A percentile compares a stretch with the other conserved stretches of the same genome.
Conservation (phyloP, 2,113 vertebrate genomes). For the Naja naja region DNA sequence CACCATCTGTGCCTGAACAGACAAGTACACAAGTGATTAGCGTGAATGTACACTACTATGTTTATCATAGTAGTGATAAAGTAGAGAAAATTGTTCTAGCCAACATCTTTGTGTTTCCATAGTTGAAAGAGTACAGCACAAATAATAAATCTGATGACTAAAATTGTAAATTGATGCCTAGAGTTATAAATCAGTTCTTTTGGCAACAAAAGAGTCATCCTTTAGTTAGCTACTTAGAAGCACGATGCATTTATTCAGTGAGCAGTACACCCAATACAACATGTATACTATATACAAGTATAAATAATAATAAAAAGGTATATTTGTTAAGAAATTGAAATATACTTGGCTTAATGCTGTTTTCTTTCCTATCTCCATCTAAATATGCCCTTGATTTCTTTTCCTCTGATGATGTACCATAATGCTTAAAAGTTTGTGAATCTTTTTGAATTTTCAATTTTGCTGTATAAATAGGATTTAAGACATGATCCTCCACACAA, state of each 20-base stretch:
- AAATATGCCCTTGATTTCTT: neutral
- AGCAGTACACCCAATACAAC: neutral
- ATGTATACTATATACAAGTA: neutral
- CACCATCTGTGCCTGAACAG: neutral
- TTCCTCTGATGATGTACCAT: neutral
- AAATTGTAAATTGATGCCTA: neutral
- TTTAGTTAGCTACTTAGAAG: neutral
- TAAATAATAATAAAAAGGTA: neutral
- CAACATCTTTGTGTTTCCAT: neutral
- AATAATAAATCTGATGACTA: neutral
- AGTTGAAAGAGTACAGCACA: neutral
- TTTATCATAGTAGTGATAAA: no score
- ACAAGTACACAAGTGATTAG: neutral
- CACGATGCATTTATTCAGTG: neutral
- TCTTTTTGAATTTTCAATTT: neutral
- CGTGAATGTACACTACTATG: neutral
- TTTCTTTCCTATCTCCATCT: neutral
- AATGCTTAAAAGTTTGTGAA: neutral
- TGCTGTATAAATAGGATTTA: neutral
- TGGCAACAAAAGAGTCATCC: neutral
- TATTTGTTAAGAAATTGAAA: neutral
- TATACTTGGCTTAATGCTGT: neutral
- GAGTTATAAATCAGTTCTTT: neutral
- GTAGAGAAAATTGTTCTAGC: neutral
- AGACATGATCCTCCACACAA: neutral